phyloP scores from a whole-genome alignment of 2,113 vertebrate genomes.

The Xiphias gladius region DNA sequence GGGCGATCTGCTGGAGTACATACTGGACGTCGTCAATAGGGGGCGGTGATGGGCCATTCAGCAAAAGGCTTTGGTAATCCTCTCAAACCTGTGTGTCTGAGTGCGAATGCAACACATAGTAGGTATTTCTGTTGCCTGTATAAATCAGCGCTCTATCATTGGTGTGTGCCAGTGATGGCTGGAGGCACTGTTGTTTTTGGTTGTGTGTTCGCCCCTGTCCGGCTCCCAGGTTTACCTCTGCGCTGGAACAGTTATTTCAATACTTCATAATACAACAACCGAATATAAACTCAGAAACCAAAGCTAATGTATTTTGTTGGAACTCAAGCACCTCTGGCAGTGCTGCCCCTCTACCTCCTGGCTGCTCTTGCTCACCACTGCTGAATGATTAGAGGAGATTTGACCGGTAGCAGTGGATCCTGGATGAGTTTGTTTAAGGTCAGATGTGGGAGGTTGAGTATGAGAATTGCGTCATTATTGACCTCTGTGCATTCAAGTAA shows the following conservation, averaged over 20 bases:
- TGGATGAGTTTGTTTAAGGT: not conserved
- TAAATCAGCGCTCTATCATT: not conserved
- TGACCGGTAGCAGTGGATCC: not conserved
- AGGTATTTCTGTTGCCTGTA: not conserved
- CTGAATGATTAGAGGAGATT: not conserved
- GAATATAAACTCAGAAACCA: not conserved
- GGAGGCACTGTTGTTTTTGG: constrained; percentile 9
- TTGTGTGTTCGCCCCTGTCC: not conserved
- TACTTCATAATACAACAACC: constrained; percentile 5
- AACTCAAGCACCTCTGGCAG: not conserved
- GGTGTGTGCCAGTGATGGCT: not conserved
- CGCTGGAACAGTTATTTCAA: constrained; percentile 17
- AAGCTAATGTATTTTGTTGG: constrained; percentile 3
- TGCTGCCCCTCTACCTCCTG: not conserved
- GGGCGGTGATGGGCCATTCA: constrained; percentile 22
- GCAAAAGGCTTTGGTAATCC: not conserved
- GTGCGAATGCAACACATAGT: constrained; percentile 1
- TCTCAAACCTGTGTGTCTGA: not conserved
- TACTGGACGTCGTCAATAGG: constrained; percentile 10
- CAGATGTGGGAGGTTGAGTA: constrained; percentile 5
- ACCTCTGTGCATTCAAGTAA: not conserved
- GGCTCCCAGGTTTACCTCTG: constrained; percentile 12
- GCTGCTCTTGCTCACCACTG: not conserved
- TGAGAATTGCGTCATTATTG: not conserved
- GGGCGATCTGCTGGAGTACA: not conserved